Base-by-base conservation (phyloP, 2,797 vertebrate genomes). In the Microctenopoma steveboyesi region DNA sequence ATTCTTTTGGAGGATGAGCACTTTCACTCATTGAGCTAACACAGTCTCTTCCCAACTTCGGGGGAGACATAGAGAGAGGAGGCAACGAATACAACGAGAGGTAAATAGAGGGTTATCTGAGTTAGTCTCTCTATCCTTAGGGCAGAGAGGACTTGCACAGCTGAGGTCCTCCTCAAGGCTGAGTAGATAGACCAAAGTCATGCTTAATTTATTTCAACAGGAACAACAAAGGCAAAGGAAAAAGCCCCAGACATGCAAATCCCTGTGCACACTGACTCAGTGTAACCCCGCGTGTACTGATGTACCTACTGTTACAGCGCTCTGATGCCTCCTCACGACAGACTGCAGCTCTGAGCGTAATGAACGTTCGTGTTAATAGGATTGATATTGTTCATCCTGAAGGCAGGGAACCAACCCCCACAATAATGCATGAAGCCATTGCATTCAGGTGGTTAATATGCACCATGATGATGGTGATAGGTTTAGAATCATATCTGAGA, bases 111-210 rank as follows among this genome's bases (percentile, higher is more conserved):
- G 63, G 25, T 61, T 56, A 71, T 49, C 51, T 5, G 52, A 72
- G 37, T 51, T 65, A 47, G 53, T 58, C 28, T 56, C 14, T 54
- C 39, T 22, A 2, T 76, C 76, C 74, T 72, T 0, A 25, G 52
- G 74, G 72, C 54, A 72, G 9, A 48, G 49, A 69, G 28, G 70
- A 64, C 35, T 53, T 16, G 54, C 77, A 74, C 77, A 83, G 79
- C 85, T 83, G 77, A 81, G 69, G 72, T 74, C 77, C 64, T 67
- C 64, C 78, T 81, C 52, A 22, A 75, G 70, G 78, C 70, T n/a
- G 5, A 4, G 39, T 48, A 62, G 68, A 64, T 64, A 49, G 48
- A 62, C 45, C 54, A 42, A 52, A 81, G 80, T 79, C 78, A 58
- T 22, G 52, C 81, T 76, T 79, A 30, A 83, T 79, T 78, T 63